A percentile compares a stretch with the other conserved stretches of the same genome.
phyloP scores from a whole-genome alignment of 2,113 vertebrate genomes.

The Blennius ocellaris region DNA sequence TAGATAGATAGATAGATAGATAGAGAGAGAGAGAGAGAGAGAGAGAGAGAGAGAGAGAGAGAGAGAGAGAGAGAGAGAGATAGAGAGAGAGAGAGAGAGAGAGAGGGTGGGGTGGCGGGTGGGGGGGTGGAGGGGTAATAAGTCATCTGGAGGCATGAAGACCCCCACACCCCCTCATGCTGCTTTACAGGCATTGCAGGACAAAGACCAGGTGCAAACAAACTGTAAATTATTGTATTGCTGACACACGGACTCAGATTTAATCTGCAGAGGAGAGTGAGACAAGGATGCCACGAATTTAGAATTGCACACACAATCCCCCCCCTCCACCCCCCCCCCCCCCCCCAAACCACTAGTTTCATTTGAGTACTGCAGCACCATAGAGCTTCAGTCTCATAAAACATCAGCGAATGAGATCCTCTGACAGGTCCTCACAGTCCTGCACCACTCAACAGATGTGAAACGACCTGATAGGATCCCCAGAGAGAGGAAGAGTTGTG shows the following conservation, averaged over 20 bases:
- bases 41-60: constrained; percentile 6
- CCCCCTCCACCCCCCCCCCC: background rate
- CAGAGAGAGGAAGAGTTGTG: constrained; percentile 48
- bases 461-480: constrained; percentile 62
- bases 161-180: background rate
- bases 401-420: constrained; percentile 49
- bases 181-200: constrained; percentile 19
- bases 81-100: constrained; percentile 7
- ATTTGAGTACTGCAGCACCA: constrained; percentile 50
- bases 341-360: constrained; percentile 17
- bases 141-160: background rate
- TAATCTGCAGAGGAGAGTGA: constrained; percentile 26
- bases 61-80: constrained; percentile 8
- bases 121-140: too few relatives aligned
- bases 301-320: constrained; percentile 11
- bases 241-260: constrained; percentile 25
- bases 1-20: too few relatives aligned
- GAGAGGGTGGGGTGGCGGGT: background rate
- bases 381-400: constrained; percentile 64
- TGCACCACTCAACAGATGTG: constrained; percentile 67
- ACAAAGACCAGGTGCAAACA: constrained; percentile 35
- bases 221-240: constrained; percentile 52
- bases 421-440: constrained; percentile 59
- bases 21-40: constrained; percentile 3
- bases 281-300: constrained; percentile 26